phyloP scores from a whole-genome alignment of 2,797 vertebrate species.

The Dryobates pubescens region DNA sequence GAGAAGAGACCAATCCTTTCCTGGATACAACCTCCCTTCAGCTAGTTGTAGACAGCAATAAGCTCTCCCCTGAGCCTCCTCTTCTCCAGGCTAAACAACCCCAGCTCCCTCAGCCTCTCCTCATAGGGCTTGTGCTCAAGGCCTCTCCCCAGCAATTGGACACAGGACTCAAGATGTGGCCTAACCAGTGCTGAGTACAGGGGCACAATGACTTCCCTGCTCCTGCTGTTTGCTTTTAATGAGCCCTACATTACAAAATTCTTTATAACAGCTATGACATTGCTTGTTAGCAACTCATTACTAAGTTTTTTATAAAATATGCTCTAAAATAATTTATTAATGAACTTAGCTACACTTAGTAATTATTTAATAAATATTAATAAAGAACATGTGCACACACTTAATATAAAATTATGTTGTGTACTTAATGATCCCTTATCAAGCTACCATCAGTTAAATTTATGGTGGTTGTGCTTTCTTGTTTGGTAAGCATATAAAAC shows the following conservation, averaged over 20 bases:
- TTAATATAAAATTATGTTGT: conserved; percentile 62
- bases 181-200: no score
- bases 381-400: conserved; percentile 22
- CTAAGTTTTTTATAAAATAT: conserved; percentile 47
- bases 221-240: conserved; percentile 16
- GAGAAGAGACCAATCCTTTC: no score
- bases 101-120: no score
- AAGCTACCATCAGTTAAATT: conserved; percentile 58
- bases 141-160: no score
- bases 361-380: conserved; percentile 78
- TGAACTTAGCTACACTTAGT: conserved; percentile 50
- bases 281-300: conserved; percentile 57
- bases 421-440: conserved; percentile 40
- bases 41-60: no score
- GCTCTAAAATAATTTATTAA: conserved; percentile 64
- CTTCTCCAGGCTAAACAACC: no score
- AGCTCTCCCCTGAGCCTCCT: no score
- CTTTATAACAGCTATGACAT: background rate
- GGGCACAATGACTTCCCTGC: no score
- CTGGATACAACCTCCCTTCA: no score
- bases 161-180: no score
- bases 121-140: no score
- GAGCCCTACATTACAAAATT: conserved; percentile 14
- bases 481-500: conserved; percentile 55
- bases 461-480: conserved; percentile 55